Evolutionary conservation across 2,888 invertebrate species (phyloP).

Genomic region (Gastrophysa polygoni): DNA sequence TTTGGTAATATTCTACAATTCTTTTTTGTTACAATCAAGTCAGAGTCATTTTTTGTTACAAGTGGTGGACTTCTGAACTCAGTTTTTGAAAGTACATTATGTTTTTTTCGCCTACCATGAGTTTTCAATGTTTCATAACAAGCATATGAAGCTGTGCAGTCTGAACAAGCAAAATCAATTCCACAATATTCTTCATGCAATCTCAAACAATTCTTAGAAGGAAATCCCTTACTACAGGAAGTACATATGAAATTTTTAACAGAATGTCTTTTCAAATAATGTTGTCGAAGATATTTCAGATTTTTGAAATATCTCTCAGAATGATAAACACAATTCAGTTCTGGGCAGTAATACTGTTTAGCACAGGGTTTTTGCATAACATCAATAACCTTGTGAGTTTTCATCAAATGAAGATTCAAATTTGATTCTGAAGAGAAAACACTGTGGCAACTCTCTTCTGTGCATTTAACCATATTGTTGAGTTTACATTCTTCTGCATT

Average conservation of each 20-base stretch:
- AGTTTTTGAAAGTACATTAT: constrained; percentile 50
- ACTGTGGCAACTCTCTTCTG: constrained; percentile 57
- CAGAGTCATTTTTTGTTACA: constrained; percentile 22
- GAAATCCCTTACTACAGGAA: constrained; percentile 65
- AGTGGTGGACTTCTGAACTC: constrained; percentile 43
- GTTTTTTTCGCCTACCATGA: constrained; percentile 55
- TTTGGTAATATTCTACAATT: constrained; percentile 40
- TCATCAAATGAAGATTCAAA: constrained; percentile 64
- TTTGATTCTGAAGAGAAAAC: constrained; percentile 62
- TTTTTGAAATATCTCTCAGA: constrained; percentile 61
- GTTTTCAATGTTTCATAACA: constrained; percentile 56
- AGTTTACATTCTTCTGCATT: constrained; percentile 50
- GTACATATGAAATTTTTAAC: constrained; percentile 64
- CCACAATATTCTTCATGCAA: constrained; percentile 67
- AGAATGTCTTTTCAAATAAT: constrained; percentile 73
- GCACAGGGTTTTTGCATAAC: constrained; percentile 42
- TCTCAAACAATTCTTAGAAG: constrained; percentile 60
- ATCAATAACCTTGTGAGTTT: constrained; percentile 59
- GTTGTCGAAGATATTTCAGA: constrained; percentile 69
- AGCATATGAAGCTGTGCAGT: constrained; percentile 51
- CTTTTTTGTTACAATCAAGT: constrained; percentile 12
- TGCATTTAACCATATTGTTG: constrained; percentile 49
- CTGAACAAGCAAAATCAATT: constrained; percentile 52
- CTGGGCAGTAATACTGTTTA: constrained; percentile 65
- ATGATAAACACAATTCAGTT: constrained; percentile 62